A percentile compares a stretch with the other conserved stretches of the same genome.
These are phyloP conservation scores for Drosophila busckii DNA, from an alignment of 1,140 invertebrate species.

Conservation along the genomic window DNA sequence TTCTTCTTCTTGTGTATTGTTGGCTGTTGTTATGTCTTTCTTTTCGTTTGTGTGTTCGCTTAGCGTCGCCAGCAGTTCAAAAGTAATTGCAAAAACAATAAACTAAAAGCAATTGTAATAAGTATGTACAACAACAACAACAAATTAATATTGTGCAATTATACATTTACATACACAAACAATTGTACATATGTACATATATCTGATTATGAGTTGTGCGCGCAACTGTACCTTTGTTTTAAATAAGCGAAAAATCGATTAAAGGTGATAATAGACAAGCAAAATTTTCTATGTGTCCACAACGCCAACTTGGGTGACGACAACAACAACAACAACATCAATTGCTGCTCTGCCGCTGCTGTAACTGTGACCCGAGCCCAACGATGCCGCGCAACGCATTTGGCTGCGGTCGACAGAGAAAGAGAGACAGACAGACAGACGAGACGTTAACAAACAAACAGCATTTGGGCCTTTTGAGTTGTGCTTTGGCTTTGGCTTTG, in stretches of 20 bases:
- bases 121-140: constrained; percentile 47
- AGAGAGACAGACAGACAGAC: background rate
- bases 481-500: constrained; percentile 26
- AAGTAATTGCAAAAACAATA: constrained; percentile 76
- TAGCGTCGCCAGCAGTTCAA: constrained; percentile 40
- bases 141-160: constrained; percentile 64
- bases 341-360: background rate
- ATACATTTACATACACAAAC: constrained; percentile 23
- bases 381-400: constrained; percentile 21
- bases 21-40: constrained; percentile 33
- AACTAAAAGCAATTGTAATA: constrained; percentile 72
- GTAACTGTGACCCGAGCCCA: constrained; percentile 54
- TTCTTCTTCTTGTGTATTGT: constrained; percentile 49
- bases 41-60: constrained; percentile 22
- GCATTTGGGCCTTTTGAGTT: constrained; percentile 17
- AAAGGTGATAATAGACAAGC: constrained; percentile 76
- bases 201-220: constrained; percentile 30
- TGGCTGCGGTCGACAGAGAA: constrained; percentile 9
- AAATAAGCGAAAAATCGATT: constrained; percentile 77
- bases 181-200: constrained; percentile 22
- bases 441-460: no score
- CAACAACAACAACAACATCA: constrained; percentile 45
- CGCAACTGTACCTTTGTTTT: constrained; percentile 74
- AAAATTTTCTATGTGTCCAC: constrained; percentile 69
- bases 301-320: constrained; percentile 62